These are phyloP conservation scores for Actenoides lindsayi DNA, from an alignment of 2,113 vertebrate species.

Conservation along the genomic window DNA sequence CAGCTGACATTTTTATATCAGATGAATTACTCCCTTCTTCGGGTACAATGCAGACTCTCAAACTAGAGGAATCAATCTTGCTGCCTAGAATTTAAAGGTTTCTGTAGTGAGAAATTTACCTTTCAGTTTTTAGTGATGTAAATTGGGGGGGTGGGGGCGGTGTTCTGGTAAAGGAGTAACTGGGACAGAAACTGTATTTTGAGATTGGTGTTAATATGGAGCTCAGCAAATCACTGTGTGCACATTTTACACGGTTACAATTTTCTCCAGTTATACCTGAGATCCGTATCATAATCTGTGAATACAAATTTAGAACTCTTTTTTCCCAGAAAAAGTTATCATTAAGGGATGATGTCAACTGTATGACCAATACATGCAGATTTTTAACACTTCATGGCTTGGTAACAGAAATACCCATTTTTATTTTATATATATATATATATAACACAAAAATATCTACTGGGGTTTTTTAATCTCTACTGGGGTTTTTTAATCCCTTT, in stretches of 20 bases:
- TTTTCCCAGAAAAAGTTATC: background rate
- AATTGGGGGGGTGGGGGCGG: background rate
- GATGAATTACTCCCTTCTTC: background rate
- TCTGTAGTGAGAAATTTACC: background rate
- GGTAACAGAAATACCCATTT: background rate
- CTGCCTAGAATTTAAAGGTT: background rate
- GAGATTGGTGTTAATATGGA: background rate
- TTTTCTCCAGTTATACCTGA: background rate
- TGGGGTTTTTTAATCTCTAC: background rate
- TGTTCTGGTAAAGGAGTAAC: background rate
- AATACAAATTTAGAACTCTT: background rate
- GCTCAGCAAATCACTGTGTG: background rate
- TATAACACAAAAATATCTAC: no score
- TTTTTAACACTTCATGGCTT: background rate
- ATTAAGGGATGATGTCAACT: background rate
- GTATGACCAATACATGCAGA: background rate
- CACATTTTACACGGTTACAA: rapidly evolving
- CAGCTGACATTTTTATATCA: background rate
- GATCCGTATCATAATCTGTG: rapidly evolving
- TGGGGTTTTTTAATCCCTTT: background rate
- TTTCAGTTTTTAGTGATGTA: background rate
- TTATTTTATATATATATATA: background rate
- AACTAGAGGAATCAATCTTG: background rate
- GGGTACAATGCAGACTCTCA: background rate
- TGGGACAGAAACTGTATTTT: background rate